phyloP scores from a whole-genome alignment of 92 coral and sea anemone species.

The Isaurus tuberculatus region DNA sequence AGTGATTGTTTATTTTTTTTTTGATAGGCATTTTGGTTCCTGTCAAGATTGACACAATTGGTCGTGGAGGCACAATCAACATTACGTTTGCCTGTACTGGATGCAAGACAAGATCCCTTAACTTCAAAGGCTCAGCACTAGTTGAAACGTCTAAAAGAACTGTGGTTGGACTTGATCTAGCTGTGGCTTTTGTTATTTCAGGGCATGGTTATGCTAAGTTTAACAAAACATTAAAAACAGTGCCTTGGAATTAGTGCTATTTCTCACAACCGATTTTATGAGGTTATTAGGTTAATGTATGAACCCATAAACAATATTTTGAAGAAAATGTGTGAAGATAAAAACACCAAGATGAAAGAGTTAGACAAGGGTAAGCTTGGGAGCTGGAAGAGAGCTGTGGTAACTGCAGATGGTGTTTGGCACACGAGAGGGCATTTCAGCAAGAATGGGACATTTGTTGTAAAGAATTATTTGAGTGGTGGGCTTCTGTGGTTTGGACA shows the following conservation, averaged over 20 bases:
- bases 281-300: not conserved
- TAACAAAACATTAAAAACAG: not conserved
- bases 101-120: too few relatives aligned
- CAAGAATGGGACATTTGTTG: conserved; percentile 17
- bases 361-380: not conserved
- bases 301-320: conserved; percentile 10
- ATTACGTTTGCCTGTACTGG: too few relatives aligned
- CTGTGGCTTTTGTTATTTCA: not conserved
- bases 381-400: conserved; percentile 29
- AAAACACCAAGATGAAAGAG: not conserved
- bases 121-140: not conserved
- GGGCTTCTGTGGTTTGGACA: conserved; percentile 40
- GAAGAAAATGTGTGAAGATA: conserved; percentile 17
- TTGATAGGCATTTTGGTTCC: not conserved
- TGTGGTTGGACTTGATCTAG: not conserved
- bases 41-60: too few relatives aligned
- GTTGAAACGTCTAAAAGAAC: not conserved
- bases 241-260: not conserved
- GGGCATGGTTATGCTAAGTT: not conserved
- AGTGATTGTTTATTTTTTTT: not conserved
- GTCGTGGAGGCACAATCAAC: too few relatives aligned
- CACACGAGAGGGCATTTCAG: conserved; percentile 43
- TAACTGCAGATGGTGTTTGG: conserved; percentile 39
- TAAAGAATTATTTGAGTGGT: conserved; percentile 28
- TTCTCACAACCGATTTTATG: not conserved